These are phyloP conservation scores for Pygmarrhopalites habei DNA, from an alignment of 1,140 invertebrate genomes.

Conservation along the genomic window DNA sequence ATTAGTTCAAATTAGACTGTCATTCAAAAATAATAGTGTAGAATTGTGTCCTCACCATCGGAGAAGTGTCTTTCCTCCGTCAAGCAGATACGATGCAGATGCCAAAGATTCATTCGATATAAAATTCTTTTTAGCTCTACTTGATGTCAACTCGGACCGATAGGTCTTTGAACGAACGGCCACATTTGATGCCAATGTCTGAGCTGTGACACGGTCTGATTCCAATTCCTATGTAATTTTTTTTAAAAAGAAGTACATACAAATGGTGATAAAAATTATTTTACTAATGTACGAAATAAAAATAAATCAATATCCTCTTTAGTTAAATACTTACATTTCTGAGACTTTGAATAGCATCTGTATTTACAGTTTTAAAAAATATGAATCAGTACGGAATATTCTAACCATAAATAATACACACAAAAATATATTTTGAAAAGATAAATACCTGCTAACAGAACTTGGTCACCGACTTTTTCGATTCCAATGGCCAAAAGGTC, in stretches of 20 bases:
- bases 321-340: conserved; percentile 18
- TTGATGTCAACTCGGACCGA: conserved; percentile 27
- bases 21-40: too few species aligned
- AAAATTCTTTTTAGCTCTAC: conserved; percentile 26
- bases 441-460: conserved; percentile 30
- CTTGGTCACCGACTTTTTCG: conserved; percentile 35
- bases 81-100: conserved; percentile 33
- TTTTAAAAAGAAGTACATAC: not conserved
- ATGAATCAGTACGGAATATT: too few species aligned
- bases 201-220: conserved; percentile 28
- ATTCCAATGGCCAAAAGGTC: conserved; percentile 28
- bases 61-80: conserved; percentile 29
- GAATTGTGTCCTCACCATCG: too few species aligned
- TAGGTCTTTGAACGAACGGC: conserved; percentile 36
- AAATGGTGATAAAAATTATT: not conserved
- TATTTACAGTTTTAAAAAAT: too few species aligned
- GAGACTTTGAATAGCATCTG: conserved; percentile 30
- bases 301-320: not conserved
- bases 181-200: conserved; percentile 29
- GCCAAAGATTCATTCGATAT: conserved; percentile 34
- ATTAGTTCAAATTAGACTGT: too few species aligned
- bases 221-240: conserved; percentile 28
- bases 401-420: too few species aligned
- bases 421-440: too few species aligned
- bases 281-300: conserved; percentile 2